phyloP scores from a whole-genome alignment of 23 tunicate genomes.

The Trididemnum nubilum region DNA sequence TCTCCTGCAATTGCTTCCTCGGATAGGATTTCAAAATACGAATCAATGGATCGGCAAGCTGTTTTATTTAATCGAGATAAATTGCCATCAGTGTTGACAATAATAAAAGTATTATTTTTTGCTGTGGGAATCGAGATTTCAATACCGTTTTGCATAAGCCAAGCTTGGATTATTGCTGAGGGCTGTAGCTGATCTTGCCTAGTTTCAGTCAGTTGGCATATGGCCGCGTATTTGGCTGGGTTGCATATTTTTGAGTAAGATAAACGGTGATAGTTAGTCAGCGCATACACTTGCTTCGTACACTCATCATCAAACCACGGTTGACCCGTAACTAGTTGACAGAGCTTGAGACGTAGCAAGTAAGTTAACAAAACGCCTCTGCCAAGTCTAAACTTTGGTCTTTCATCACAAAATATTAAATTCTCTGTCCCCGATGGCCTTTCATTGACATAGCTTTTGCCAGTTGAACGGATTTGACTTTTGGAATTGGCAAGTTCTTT shows the following conservation, averaged over 20 bases:
- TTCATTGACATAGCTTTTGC: too few species aligned
- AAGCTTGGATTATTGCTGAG: background rate
- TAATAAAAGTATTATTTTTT: background rate
- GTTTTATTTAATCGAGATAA: background rate
- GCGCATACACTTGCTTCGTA: constrained; percentile 1
- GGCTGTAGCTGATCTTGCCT: background rate
- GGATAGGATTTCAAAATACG: constrained; percentile 21
- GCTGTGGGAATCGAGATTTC: too few species aligned
- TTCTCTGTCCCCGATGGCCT: too few species aligned
- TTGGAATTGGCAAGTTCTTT: too few species aligned
- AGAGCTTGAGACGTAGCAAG: constrained; percentile 46
- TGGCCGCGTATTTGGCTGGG: background rate
- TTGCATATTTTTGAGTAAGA: constrained; percentile 56
- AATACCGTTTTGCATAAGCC: background rate
- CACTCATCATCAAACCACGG: constrained; percentile 52
- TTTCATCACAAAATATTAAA: constrained; percentile 32
- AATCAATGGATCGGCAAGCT: background rate
- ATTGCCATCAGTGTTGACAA: background rate
- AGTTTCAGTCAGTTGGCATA: background rate
- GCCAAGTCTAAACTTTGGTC: constrained; percentile 29
- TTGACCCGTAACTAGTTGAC: constrained; percentile 26
- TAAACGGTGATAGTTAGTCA: constrained; percentile 50
- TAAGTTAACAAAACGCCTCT: constrained; percentile 45
- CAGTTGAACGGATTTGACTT: too few species aligned
- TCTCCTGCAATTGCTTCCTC: background rate